Evolutionary conservation across 2,113 vertebrate genomes (phyloP).

Genomic region (Atherinomorus stipes): DNA sequence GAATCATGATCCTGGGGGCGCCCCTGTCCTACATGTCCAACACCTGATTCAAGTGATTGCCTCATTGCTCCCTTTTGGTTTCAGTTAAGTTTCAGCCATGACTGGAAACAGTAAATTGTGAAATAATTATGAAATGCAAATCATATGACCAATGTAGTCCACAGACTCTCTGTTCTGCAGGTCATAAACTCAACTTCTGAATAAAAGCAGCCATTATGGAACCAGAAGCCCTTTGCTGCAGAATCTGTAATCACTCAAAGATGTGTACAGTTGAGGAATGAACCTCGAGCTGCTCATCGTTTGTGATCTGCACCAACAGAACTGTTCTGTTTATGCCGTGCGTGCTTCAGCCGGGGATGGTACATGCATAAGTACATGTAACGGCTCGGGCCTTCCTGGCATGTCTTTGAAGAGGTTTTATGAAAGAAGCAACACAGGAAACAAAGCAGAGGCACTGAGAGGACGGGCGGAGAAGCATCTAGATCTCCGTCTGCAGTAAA

Average conservation of each 20-base stretch:
- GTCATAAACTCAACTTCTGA: no score
- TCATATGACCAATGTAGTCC: no score
- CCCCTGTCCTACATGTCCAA: no score
- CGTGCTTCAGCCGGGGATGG: not conserved
- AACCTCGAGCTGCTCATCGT: not conserved
- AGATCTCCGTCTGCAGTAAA: conserved; percentile 52
- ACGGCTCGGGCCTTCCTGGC: conserved; percentile 8
- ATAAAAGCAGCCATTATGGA: no score
- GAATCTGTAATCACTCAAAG: not conserved
- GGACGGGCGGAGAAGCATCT: conserved; percentile 14
- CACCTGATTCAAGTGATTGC: no score
- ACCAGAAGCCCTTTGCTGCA: no score
- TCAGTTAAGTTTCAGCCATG: no score
- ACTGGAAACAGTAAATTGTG: no score
- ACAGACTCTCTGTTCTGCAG: no score
- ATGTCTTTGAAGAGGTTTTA: conserved; percentile 34
- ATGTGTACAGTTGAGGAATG: not conserved
- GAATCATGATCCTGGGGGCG: no score
- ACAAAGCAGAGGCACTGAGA: conserved; percentile 17
- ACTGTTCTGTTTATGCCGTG: not conserved
- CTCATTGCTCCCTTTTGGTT: no score
- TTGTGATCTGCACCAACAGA: not conserved
- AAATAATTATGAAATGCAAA: no score
- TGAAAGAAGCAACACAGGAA: conserved; percentile 58
- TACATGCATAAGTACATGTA: not conserved